Percentiles rank a stretch among this genome's conserved stretches.
These are phyloP conservation scores for Muscicapa striata DNA, from an alignment of 2,797 vertebrate genomes.

Conservation along the genomic window DNA sequence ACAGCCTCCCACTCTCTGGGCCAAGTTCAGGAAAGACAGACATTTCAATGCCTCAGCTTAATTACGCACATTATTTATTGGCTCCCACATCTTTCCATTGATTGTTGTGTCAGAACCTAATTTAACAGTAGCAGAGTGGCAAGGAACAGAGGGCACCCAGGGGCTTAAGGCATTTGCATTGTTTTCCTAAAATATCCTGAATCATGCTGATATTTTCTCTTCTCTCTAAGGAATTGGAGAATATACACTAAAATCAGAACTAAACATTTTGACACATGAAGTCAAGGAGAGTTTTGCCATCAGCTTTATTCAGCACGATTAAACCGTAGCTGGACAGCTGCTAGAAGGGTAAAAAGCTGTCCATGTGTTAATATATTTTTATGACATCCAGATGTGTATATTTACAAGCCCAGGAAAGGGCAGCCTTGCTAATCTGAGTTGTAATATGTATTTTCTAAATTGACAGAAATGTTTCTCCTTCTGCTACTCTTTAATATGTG, in stretches of 20 bases:
- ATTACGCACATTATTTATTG: constrained; percentile 24
- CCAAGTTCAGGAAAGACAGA: not conserved
- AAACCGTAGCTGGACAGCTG: constrained; percentile 14
- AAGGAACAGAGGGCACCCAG: constrained; percentile 13
- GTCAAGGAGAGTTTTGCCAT: constrained; percentile 7
- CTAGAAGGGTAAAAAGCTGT: not conserved
- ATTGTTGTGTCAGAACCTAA: constrained; percentile 30
- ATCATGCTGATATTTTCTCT: not conserved
- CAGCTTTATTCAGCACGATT: not conserved
- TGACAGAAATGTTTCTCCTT: not conserved
- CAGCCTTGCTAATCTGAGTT: not conserved
- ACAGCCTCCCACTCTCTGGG: not conserved
- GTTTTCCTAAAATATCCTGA: constrained; percentile 35
- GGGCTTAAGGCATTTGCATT: not conserved
- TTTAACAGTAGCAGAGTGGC: constrained; percentile 9
- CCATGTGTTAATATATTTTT: constrained; percentile 28
- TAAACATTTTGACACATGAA: not conserved
- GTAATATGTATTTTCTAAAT: not conserved
- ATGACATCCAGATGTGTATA: not conserved
- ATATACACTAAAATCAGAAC: not conserved
- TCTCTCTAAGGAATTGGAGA: not conserved
- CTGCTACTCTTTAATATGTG: not conserved
- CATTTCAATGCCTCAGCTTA: constrained; percentile 20
- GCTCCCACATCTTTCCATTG: constrained; percentile 39
- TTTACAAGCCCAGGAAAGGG: not conserved